These are phyloP conservation scores for Actenoides hombroni DNA, from an alignment of 2,113 vertebrate species.

Conservation along the genomic window DNA sequence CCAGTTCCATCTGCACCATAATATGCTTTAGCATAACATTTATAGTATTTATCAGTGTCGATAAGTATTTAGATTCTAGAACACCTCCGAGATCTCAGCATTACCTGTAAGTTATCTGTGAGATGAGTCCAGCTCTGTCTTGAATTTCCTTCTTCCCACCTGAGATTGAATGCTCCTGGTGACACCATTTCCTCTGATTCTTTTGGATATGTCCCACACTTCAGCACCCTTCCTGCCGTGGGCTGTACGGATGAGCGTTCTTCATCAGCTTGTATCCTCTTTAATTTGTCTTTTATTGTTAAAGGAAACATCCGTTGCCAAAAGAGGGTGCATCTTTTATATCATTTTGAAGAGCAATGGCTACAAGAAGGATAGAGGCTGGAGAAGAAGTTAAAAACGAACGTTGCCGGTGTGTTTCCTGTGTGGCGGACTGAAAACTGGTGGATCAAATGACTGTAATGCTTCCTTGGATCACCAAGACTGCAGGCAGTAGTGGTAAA, in stretches of 20 bases:
- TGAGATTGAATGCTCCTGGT: conserved; percentile 24
- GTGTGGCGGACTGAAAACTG: not conserved
- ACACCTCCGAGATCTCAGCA: not conserved
- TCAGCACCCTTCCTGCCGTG: conserved; percentile 36
- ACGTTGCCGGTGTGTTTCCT: not conserved
- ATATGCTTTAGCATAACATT: not conserved
- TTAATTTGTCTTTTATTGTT: conserved; percentile 1
- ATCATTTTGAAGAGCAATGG: not conserved
- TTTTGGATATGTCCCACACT: not conserved
- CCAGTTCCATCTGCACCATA: not conserved
- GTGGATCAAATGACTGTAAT: not conserved
- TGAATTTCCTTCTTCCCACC: conserved; percentile 6
- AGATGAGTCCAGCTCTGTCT: not conserved
- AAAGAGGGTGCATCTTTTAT: not conserved
- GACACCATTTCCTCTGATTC: conserved; percentile 47
- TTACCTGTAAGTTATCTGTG: not conserved
- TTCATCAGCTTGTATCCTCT: not conserved
- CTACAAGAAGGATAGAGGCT: not conserved
- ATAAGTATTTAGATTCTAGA: not conserved
- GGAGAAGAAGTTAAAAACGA: not conserved
- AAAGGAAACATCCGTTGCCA: conserved; percentile 33
- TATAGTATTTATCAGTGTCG: not conserved
- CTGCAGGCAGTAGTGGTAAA: not conserved
- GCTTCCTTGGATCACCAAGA: not conserved
- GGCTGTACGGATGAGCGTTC: not conserved